phyloP scores from a whole-genome alignment of 92 coral and sea anemone genomes.

The Phymanthus crucifer region DNA sequence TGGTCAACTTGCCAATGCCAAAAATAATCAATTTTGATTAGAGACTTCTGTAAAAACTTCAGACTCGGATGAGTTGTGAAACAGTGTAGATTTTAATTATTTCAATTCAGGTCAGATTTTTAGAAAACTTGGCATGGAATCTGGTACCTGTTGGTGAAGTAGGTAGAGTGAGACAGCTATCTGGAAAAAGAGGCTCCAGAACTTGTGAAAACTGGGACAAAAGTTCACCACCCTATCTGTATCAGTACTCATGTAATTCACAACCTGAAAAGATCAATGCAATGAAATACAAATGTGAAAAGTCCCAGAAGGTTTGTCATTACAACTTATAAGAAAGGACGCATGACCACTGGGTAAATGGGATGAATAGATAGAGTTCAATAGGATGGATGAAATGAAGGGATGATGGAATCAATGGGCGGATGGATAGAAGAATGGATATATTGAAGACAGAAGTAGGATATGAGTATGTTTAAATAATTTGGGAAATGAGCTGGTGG shows the following conservation, averaged over 20 bases:
- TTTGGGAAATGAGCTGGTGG: background rate
- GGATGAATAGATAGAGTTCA: background rate
- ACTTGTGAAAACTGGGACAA: slow-evolving; percentile 92
- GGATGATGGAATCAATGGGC: background rate
- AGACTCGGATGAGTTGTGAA: too few species aligned
- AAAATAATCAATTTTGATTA: too few species aligned
- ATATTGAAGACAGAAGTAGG: background rate
- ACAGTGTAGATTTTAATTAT: too few species aligned
- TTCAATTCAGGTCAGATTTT: too few species aligned
- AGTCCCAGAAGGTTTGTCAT: background rate
- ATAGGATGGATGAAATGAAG: background rate
- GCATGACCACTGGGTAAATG: background rate
- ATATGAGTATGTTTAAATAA: background rate
- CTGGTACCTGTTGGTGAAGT: slow-evolving; percentile 81
- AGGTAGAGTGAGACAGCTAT: slow-evolving; percentile 87
- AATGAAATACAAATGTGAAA: background rate
- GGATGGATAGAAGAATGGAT: background rate
- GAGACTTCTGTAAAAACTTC: too few species aligned
- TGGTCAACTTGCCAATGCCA: too few species aligned
- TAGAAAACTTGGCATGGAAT: too few species aligned
- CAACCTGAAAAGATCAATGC: slow-evolving; percentile 56
- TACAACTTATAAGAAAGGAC: background rate
- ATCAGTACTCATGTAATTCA: slow-evolving; percentile 98
- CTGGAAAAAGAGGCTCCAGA: slow-evolving; percentile 98
- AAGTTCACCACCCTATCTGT: slow-evolving; percentile 96